Conservation (phyloP, 1,140 invertebrate species). For the Nephila pilipes region DNA sequence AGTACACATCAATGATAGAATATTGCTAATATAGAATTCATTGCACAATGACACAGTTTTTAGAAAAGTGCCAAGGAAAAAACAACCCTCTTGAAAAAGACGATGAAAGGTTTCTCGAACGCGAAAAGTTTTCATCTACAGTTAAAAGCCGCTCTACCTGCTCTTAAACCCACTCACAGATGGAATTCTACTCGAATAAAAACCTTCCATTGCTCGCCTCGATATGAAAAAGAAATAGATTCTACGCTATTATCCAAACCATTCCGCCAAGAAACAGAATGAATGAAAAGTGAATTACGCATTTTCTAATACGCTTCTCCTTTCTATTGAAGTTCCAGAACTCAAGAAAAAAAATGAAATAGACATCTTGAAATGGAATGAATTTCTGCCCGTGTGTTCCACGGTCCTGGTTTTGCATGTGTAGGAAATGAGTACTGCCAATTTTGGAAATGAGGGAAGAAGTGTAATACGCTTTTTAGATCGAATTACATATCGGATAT, state of each 20-base stretch:
- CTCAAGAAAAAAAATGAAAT: not conserved
- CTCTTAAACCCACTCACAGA: not conserved
- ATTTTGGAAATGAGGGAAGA: not conserved
- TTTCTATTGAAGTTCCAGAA: not conserved
- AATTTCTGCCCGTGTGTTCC: not conserved
- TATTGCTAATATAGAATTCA: too few relatives aligned
- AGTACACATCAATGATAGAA: too few relatives aligned
- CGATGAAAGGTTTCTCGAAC: too few relatives aligned
- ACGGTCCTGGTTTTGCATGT: not conserved
- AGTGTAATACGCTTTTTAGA: not conserved
- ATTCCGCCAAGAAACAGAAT: not conserved
- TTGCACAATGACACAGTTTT: too few relatives aligned
- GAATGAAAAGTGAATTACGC: conserved; percentile 23
- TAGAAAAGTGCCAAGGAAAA: too few relatives aligned
- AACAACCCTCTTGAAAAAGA: too few relatives aligned
- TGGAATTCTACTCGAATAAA: not conserved
- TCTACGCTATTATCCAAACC: not conserved
- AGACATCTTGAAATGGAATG: not conserved
- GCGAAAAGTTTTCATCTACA: not conserved
- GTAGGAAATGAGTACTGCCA: not conserved
- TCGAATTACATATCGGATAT: not conserved
- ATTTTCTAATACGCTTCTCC: not conserved
- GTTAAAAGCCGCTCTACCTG: not conserved
- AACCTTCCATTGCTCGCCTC: not conserved
- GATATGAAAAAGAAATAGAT: not conserved